Percentiles rank a stretch among this genome's conserved stretches.
Evolutionary conservation across 2,888 invertebrate species (phyloP).

Genomic region (Heteromyza rotundicornis): DNA sequence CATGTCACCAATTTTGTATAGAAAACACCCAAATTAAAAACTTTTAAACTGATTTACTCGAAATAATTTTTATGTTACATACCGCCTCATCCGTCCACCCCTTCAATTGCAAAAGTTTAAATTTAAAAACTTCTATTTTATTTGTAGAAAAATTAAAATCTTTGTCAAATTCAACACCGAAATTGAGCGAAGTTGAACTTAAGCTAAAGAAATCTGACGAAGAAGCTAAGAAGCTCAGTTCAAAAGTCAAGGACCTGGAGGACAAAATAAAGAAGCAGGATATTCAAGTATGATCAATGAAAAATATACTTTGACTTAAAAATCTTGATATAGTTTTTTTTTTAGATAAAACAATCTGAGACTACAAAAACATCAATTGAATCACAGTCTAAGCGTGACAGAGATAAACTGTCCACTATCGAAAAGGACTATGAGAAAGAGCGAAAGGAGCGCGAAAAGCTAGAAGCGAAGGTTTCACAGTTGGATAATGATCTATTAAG

Average conservation of each 20-base stretch:
- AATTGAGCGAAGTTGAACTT: constrained; percentile 70
- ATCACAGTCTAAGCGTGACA: constrained; percentile 63
- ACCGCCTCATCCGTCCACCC: too few relatives aligned
- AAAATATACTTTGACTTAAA: neutral
- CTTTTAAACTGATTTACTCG: too few relatives aligned
- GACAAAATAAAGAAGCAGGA: constrained; percentile 65
- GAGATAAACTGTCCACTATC: constrained; percentile 64
- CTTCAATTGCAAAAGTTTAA: too few relatives aligned
- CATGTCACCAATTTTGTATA: too few relatives aligned
- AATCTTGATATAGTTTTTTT: constrained; percentile 6
- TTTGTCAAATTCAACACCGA: constrained; percentile 64
- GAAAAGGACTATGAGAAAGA: constrained; percentile 71
- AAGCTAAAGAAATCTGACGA: constrained; percentile 73
- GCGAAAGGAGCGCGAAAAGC: constrained; percentile 69
- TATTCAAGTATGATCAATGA: constrained; percentile 47
- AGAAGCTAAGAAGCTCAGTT: constrained; percentile 70
- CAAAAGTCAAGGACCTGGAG: constrained; percentile 64
- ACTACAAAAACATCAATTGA: constrained; percentile 63
- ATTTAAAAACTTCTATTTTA: too few relatives aligned
- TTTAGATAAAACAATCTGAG: constrained; percentile 65
- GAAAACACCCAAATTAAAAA: too few relatives aligned
- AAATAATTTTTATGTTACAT: too few relatives aligned
- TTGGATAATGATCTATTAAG: constrained; percentile 66
- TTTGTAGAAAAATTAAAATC: constrained; percentile 48
- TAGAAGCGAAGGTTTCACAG: constrained; percentile 70